Percentiles rank a stretch among this genome's conserved stretches.
Evolutionary conservation across 2,888 invertebrate species (phyloP).

Genomic region (Pinctada fucata): DNA sequence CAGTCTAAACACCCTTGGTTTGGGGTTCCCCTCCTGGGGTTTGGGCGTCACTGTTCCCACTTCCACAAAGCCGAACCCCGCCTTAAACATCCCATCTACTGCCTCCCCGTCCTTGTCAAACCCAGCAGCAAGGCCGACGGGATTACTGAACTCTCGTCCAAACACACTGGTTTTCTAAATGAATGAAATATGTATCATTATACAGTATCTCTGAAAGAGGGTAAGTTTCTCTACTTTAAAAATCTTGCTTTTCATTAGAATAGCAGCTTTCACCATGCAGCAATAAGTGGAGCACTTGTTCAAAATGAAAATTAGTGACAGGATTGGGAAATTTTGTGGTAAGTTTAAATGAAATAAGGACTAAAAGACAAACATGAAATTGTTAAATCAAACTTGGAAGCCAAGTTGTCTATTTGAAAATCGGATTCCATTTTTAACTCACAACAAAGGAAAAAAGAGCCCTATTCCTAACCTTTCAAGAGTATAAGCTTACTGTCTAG

Average conservation of each 20-base stretch:
- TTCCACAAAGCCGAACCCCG: conserved; percentile 97
- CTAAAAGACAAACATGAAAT: too few species aligned
- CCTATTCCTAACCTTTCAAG: too few species aligned
- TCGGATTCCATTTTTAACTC: too few species aligned
- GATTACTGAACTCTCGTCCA: conserved; percentile 87
- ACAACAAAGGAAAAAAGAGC: too few species aligned
- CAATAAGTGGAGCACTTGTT: too few species aligned
- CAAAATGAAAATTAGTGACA: too few species aligned
- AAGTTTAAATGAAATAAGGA: too few species aligned
- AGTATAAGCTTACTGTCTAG: too few species aligned
- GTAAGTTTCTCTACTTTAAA: background rate
- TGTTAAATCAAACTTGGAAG: too few species aligned
- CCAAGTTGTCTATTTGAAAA: too few species aligned
- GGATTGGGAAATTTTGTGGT: too few species aligned
- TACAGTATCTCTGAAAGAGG: background rate
- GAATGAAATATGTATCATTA: background rate
- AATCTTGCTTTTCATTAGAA: background rate
- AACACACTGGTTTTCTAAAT: conserved; percentile 84
- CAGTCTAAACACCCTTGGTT: conserved; percentile 94
- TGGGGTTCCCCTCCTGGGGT: conserved; percentile 94
- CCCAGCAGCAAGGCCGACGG: conserved; percentile 98
- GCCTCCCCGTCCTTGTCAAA: conserved; percentile 99
- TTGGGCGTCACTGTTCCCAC: conserved; percentile 96
- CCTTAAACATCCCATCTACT: conserved; percentile 85
- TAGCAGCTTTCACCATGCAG: too few species aligned